phyloP scores from a whole-genome alignment of 1,140 invertebrate genomes.

The Coptotermes formosanus region DNA sequence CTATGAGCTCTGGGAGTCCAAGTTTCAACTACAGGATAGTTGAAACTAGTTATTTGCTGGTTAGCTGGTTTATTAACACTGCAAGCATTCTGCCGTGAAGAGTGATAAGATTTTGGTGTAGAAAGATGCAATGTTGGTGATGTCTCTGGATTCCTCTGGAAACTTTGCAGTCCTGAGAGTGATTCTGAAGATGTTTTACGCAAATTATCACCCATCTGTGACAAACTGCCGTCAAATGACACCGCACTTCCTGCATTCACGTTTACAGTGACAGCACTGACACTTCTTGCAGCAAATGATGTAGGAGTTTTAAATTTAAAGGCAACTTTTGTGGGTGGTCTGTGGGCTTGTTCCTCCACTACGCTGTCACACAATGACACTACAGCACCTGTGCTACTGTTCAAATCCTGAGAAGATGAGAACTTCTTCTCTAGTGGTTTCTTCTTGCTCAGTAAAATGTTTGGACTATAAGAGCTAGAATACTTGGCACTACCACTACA shows the following conservation, averaged over 20 bases:
- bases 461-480: not conserved
- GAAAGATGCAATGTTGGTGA: too few relatives aligned
- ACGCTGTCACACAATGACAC: not conserved
- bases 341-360: not conserved
- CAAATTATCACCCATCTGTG: not conserved
- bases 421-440: not conserved
- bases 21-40: not conserved
- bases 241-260: not conserved
- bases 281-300: not conserved
- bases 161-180: not conserved
- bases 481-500: not conserved
- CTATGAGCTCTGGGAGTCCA: not conserved
- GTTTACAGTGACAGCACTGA: not conserved
- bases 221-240: not conserved
- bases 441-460: not conserved
- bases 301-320: slow-evolving; percentile 5
- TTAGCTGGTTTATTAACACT: not conserved
- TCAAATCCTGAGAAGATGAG: not conserved
- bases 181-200: not conserved
- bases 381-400: not conserved
- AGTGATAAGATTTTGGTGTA: too few relatives aligned
- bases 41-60: not conserved
- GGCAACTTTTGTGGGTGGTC: not conserved
- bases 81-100: not conserved
- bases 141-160: not conserved